Percentiles rank a stretch among this genome's conserved stretches.
Evolutionary conservation across 2,888 invertebrate genomes (phyloP).

Genomic region (Sycophila texana): DNA sequence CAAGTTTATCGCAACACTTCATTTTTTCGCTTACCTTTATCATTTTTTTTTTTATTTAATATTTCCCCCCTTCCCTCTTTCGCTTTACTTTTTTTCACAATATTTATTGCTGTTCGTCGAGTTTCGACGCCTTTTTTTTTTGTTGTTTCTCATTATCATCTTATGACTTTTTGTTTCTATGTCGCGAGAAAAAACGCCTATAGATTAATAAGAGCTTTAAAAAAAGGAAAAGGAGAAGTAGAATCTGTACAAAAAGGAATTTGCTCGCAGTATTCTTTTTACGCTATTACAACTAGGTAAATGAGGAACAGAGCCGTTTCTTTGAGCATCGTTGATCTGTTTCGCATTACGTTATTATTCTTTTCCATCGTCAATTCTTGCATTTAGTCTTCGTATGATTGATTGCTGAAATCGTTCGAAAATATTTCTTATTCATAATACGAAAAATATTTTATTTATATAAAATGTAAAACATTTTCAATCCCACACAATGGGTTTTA

Average conservation of each 20-base stretch:
- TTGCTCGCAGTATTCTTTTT: conserved; percentile 27
- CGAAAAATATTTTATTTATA: no score
- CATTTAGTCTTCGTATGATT: conserved; percentile 7
- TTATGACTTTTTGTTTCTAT: conserved; percentile 15
- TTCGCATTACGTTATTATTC: conserved; percentile 19
- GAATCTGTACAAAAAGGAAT: conserved; percentile 54
- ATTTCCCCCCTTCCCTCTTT: conserved; percentile 41
- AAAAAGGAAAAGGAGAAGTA: conserved; percentile 23
- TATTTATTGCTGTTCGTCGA: conserved; percentile 50
- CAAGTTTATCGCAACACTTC: conserved; percentile 35
- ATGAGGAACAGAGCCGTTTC: conserved; percentile 55
- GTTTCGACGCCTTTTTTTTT: conserved; percentile 24
- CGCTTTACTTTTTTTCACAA: conserved; percentile 49
- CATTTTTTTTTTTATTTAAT: conserved; percentile 11
- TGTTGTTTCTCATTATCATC: conserved; percentile 12
- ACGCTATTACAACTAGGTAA: conserved; percentile 49
- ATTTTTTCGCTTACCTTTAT: conserved; percentile 16
- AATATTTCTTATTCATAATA: background rate
- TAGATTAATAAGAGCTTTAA: conserved; percentile 28
- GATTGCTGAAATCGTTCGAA: conserved; percentile 3
- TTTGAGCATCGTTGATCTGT: conserved; percentile 41
- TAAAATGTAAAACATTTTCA: background rate
- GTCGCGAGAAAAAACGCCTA: conserved; percentile 23
- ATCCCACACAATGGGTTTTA: background rate
- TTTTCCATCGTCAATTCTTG: conserved; percentile 32